Base-by-base conservation (phyloP, 2,888 invertebrate genomes). In the Helleia helle region DNA sequence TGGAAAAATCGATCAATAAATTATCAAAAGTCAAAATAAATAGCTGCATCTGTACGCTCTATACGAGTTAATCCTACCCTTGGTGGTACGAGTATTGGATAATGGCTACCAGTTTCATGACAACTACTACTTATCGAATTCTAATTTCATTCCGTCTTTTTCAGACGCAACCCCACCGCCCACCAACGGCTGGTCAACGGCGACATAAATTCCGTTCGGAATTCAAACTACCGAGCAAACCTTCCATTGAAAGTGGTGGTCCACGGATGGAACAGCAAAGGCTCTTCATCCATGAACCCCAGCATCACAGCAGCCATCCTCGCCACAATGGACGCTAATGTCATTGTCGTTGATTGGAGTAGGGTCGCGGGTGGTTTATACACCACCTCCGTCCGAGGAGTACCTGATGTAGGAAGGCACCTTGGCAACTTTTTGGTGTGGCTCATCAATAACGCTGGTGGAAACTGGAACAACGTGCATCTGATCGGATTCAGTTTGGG, bases 401-500 rank as follows among this genome's bases (percentile, higher is more conserved):
- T 80, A 0, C 68, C 77, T 1, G 46, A 51, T 9, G 65, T 79
- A 1, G 83, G 83, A 0, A 57, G 62, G 36, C 58, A 52, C 41
- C 58, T 81, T 1, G 86, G 83, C 3, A 56, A 66, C 41, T 80
- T 86, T 56, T 48, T 86, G 4, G 56, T 62, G 6, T 81, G 77
- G 71, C 64, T 80, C 9, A 55, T 81, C 22, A 47, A 63, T 36
- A 69, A 55, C 0, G 65, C 62, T 14, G 77, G 80, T 17, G 70
- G 73, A 3, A 65, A 71, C 47, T 67, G 71, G 65, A 69, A 69
- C 45, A 65, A 73, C 38, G 61, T 83, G 0, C 85, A 86, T 46
- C 55, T 86, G 6, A 56, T 84, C 4, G 86, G 86, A 9, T 73
- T 74, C 60, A 84, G 84, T 48, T 64, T 86, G 48, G 86, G 86